These are phyloP conservation scores for Pseudomyrmex pallidus DNA, from an alignment of 1,140 invertebrate species.

Conservation along the genomic window DNA sequence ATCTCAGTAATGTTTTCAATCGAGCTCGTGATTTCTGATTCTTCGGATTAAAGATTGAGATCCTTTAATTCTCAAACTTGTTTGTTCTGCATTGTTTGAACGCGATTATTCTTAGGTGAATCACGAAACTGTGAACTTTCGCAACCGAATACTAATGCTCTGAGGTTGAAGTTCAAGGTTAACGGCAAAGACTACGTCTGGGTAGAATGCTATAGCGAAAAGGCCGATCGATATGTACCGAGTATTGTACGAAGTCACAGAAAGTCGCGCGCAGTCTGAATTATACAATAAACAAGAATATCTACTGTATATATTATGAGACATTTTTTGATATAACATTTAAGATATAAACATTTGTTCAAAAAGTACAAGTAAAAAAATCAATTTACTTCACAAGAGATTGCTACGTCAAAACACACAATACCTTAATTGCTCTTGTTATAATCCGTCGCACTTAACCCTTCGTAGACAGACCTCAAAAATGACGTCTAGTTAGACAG, in stretches of 20 bases:
- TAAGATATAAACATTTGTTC: too few species aligned
- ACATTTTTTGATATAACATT: too few species aligned
- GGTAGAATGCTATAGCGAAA: conserved; percentile 56
- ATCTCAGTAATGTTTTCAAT: background rate
- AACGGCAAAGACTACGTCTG: conserved; percentile 65
- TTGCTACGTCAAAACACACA: too few species aligned
- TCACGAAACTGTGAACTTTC: conserved; percentile 13
- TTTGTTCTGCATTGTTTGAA: conserved; percentile 6
- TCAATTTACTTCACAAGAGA: too few species aligned
- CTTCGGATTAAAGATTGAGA: background rate
- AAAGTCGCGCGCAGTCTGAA: background rate
- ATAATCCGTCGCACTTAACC: too few species aligned
- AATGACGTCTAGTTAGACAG: too few species aligned
- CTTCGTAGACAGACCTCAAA: too few species aligned
- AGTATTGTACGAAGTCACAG: conserved; percentile 28
- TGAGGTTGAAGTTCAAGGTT: conserved; percentile 74
- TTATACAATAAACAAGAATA: background rate
- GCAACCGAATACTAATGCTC: conserved; percentile 47
- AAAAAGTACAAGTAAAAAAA: too few species aligned
- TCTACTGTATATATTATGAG: too few species aligned
- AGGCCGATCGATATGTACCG: conserved; percentile 70
- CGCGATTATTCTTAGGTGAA: conserved; percentile 14
- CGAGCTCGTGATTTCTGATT: background rate
- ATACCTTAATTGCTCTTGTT: too few species aligned
- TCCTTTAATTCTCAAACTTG: background rate